A percentile compares a stretch with the other conserved stretches of the same genome.
These are phyloP conservation scores for Siphamia tubifer DNA, from an alignment of 2,113 vertebrate genomes.

Conservation along the genomic window DNA sequence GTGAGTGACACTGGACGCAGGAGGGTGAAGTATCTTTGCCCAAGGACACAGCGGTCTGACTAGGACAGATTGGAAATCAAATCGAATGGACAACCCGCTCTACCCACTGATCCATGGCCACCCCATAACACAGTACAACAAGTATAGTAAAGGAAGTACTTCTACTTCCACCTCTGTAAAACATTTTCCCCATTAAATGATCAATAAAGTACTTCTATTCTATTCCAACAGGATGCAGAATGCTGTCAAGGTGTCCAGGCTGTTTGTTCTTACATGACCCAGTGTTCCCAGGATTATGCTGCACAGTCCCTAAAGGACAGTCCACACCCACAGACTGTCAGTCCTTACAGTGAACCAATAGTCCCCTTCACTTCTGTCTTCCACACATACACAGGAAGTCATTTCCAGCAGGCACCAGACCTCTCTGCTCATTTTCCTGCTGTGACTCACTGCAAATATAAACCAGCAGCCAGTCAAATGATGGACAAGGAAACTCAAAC, in stretches of 20 bases:
- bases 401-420: not conserved
- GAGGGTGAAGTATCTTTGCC: no score
- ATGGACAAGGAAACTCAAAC: slow-evolving; percentile 81
- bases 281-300: not conserved
- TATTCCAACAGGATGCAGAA: slow-evolving; percentile 30
- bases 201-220: no score
- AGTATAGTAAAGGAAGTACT: no score
- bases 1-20: no score
- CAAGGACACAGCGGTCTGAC: no score
- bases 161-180: no score
- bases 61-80: no score
- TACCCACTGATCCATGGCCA: no score
- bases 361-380: not conserved
- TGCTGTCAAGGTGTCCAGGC: not conserved
- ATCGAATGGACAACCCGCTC: no score
- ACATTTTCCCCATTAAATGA: no score
- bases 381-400: not conserved
- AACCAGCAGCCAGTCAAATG: not conserved
- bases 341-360: not conserved
- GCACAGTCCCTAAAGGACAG: not conserved
- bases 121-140: no score
- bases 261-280: not conserved
- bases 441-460: slow-evolving; percentile 19
- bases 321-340: not conserved
- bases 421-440: slow-evolving; percentile 5